Evolutionary conservation across 2,888 invertebrate genomes (phyloP), one percentile per base, ranked within the genome.

Genomic region (Euplexia lucipara): DNA sequence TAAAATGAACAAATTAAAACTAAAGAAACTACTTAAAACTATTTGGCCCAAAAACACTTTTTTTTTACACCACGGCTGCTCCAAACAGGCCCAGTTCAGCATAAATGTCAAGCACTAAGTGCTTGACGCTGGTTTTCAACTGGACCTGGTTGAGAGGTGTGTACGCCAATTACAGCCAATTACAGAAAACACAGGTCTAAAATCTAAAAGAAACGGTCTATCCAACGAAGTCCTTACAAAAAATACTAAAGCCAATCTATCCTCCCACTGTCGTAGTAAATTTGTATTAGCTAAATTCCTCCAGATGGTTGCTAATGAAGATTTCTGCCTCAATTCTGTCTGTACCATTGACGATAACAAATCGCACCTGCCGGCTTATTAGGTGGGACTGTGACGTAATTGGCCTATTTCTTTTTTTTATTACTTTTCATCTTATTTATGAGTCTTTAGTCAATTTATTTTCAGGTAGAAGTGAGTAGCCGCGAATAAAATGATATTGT

Each of bases 281-380:
- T 79, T 62, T 45, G 34, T 22, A 41, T 71, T 74, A 74, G 39
- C 54, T 64, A 64, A 74, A 76, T 64, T 67, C 66, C 39, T 35
- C 58, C 73, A 39, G 69, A 63, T 63, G 67, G 62, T 52, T 6
- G 42, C 41, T 81, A 82, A 82, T 73, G 79, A 77, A 81, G 73
- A 82, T 82, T 82, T 80, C 78, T 76, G 30, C 26, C 56, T 32
- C 75, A 69, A 75, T 77, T 77, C 53, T 18, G 42, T 37, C 45
- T 52, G 57, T 62, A 48, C 45, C 66, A 66, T 66, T 81, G 76
- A 76, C 72, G 65, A 60, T 76, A 81, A 82, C 66, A 73, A 69
- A 81, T 81, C 65, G 69, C 57, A 70, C 75, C 68, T 65, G 61
- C 66, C 48, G 60, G 14, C 60, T 69, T 73, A 78, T 75, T 74